Evolutionary conservation across 2,797 vertebrate genomes (phyloP).

Genomic region (Myotis daubentonii): DNA sequence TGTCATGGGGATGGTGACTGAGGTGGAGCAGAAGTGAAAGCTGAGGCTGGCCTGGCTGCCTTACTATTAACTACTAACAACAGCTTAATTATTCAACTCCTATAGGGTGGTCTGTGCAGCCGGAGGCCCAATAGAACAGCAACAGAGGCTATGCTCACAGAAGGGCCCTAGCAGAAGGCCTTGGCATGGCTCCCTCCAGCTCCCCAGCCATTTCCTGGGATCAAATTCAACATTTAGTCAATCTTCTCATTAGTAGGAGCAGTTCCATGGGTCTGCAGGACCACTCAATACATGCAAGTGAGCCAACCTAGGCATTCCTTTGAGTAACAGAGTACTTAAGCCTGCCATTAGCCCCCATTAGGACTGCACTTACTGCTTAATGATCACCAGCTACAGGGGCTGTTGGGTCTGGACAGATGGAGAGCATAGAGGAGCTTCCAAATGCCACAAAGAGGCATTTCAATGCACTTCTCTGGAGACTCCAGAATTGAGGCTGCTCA

Average conservation of each 20-base stretch:
- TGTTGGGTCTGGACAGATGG: constrained; percentile 56
- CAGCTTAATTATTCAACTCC: background rate
- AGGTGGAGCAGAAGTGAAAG: background rate
- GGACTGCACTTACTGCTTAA: constrained; percentile 56
- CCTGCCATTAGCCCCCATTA: constrained; percentile 56
- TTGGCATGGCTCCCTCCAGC: background rate
- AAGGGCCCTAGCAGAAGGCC: background rate
- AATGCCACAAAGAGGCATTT: background rate
- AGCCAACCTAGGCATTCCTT: constrained; percentile 66
- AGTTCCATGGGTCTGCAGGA: constrained; percentile 47
- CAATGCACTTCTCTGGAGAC: background rate
- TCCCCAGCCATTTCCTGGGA: constrained; percentile 53
- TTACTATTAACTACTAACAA: background rate
- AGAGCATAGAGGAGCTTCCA: constrained; percentile 8
- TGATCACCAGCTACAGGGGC: constrained; percentile 42
- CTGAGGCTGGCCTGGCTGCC: background rate
- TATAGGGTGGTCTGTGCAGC: background rate
- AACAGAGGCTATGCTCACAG: background rate
- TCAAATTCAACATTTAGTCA: constrained; percentile 47
- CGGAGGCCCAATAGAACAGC: background rate
- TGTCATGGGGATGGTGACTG: background rate
- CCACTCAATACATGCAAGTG: constrained; percentile 68
- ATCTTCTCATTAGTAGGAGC: constrained; percentile 65
- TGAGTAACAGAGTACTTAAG: constrained; percentile 64
- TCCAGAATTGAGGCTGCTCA: constrained; percentile 38